phyloP scores from a whole-genome alignment of 2,888 invertebrate species.

The Eupithecia exiguata region DNA sequence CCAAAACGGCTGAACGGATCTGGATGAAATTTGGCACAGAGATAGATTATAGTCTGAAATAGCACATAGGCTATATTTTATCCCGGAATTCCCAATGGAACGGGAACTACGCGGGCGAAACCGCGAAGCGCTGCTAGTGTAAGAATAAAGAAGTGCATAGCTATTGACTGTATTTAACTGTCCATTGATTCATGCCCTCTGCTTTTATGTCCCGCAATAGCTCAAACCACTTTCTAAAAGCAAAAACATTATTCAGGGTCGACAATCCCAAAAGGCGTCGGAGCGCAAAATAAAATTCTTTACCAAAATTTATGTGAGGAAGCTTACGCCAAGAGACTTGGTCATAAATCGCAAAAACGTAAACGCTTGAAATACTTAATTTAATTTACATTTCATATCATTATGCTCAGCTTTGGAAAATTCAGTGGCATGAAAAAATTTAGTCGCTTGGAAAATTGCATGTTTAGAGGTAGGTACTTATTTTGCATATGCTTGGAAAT shows the following conservation, averaged over 20 bases:
- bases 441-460: slow-evolving; percentile 44
- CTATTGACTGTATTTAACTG: no score
- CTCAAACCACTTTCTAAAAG: slow-evolving; percentile 7
- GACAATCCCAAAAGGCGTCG: slow-evolving; percentile 17
- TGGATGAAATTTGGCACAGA: no score
- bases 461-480: slow-evolving; percentile 42
- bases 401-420: slow-evolving; percentile 40
- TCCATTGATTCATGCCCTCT: not conserved
- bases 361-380: slow-evolving; percentile 43
- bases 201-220: not conserved
- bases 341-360: slow-evolving; percentile 43
- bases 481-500: slow-evolving; percentile 37
- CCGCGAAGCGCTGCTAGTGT: no score
- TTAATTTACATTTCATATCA: slow-evolving; percentile 48
- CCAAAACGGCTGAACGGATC: no score
- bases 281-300: slow-evolving; percentile 28
- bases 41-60: no score
- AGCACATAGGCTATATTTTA: no score
- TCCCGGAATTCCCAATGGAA: no score
- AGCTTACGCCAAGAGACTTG: slow-evolving; percentile 41
- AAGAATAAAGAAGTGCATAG: no score
- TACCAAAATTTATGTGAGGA: slow-evolving; percentile 42
- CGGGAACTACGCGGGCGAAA: no score
- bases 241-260: slow-evolving; percentile 9
- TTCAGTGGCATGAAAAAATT: slow-evolving; percentile 47